These are phyloP conservation scores for Parambassis ranga DNA, from an alignment of 2,797 vertebrate species.

Conservation along the genomic window DNA sequence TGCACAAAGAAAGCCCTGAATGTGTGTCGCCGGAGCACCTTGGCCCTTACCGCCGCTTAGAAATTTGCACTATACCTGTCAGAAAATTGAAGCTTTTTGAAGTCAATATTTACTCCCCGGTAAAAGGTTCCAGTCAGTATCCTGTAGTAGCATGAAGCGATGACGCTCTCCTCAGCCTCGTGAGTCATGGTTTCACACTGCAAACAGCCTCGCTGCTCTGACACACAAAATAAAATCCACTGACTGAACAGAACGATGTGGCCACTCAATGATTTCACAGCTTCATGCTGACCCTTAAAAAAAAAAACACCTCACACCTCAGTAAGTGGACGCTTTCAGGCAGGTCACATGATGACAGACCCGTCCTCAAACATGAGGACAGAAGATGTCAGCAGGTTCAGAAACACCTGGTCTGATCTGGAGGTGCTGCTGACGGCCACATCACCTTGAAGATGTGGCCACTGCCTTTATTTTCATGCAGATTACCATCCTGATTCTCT, in stretches of 20 bases:
- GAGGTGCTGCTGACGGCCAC: no score
- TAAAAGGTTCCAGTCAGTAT: not conserved
- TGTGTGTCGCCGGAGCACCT: conserved; percentile 44
- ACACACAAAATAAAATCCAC: not conserved
- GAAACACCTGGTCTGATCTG: no score
- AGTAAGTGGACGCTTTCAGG: not conserved
- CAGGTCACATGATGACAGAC: not conserved
- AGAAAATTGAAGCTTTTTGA: conserved; percentile 7
- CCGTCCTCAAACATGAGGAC: no score
- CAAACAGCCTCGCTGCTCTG: not conserved
- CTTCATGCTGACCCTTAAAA: not conserved
- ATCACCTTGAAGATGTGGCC: no score
- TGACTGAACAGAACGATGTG: not conserved
- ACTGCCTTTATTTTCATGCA: no score
- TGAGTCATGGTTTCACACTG: conserved; percentile 25
- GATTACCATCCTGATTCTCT: no score
- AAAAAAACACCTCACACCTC: not conserved
- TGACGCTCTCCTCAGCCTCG: not conserved
- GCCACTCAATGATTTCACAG: not conserved
- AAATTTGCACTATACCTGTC: conserved; percentile 44
- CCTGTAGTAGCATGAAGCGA: not conserved
- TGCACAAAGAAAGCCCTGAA: conserved; percentile 30
- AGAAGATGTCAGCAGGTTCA: no score
- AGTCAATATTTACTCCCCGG: conserved; percentile 3
- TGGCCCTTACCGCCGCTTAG: not conserved